phyloP scores from a whole-genome alignment of 2,888 invertebrate species.

The Rotaria macrura region DNA sequence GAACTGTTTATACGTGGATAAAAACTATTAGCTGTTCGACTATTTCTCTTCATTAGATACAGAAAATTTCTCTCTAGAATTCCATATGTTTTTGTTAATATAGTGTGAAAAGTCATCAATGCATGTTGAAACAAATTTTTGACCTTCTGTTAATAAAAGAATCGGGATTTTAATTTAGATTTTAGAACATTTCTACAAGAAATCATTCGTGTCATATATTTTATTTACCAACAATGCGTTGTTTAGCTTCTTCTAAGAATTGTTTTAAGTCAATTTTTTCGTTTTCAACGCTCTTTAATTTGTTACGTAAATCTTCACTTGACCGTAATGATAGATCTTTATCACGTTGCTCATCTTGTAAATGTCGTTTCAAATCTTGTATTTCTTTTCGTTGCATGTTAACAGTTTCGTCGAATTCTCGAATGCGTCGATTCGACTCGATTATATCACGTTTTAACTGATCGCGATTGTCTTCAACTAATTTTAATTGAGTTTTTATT shows the following conservation, averaged over 20 bases:
- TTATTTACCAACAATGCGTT: constrained; percentile 39
- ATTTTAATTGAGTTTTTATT: constrained; percentile 66
- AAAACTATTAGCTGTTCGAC: too few relatives aligned
- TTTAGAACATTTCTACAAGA: too few relatives aligned
- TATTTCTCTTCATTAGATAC: too few relatives aligned
- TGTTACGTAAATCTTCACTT: constrained; percentile 75
- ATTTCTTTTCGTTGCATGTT: constrained; percentile 61
- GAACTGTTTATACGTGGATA: too few relatives aligned
- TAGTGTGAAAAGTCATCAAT: too few relatives aligned
- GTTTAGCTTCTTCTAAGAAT: constrained; percentile 62
- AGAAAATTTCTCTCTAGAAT: too few relatives aligned
- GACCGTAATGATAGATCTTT: constrained; percentile 72
- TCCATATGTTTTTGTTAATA: too few relatives aligned
- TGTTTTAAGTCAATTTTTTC: constrained; percentile 73
- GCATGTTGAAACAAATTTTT: too few relatives aligned
- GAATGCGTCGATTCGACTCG: constrained; percentile 69
- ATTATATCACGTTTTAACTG: constrained; percentile 67
- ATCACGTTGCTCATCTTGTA: constrained; percentile 68
- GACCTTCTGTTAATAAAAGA: too few relatives aligned
- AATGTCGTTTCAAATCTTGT: constrained; percentile 67
- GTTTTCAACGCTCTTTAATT: constrained; percentile 71
- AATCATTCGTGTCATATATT: not conserved
- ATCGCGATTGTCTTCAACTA: constrained; percentile 70
- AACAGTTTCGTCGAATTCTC: constrained; percentile 58
- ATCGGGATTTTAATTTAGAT: too few relatives aligned